Evolutionary conservation across 2,113 vertebrate genomes (phyloP).

Genomic region (Sinocyclocheilus maitianheensis): DNA sequence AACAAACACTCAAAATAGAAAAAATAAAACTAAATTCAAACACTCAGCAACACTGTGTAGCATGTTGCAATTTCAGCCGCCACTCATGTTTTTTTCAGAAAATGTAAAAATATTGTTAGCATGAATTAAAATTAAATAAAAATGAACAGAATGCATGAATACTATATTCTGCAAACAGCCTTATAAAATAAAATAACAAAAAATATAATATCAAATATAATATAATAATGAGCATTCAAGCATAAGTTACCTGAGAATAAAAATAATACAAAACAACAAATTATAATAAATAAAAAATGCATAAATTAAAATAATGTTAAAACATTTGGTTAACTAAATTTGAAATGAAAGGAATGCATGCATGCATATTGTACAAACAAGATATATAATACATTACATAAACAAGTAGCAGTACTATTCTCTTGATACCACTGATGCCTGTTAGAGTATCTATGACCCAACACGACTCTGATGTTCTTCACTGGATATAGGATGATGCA

Average conservation of each 20-base stretch:
- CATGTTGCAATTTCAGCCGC: background rate
- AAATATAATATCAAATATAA: background rate
- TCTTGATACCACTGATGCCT: background rate
- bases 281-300: background rate
- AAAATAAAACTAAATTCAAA: background rate
- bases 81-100: background rate
- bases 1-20: background rate
- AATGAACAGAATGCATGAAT: background rate
- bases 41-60: no score
- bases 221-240: no score
- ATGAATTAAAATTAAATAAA: no score
- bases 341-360: background rate
- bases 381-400: background rate
- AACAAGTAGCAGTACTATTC: background rate
- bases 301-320: background rate
- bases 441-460: background rate
- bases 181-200: background rate
- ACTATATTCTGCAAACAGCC: background rate
- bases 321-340: background rate
- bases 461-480: background rate
- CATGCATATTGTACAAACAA: background rate
- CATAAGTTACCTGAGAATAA: no score
- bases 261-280: background rate
- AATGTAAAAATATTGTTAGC: background rate
- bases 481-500: background rate